Conservation (phyloP, 2,797 vertebrate species). For the Poeciliopsis gracilis region DNA sequence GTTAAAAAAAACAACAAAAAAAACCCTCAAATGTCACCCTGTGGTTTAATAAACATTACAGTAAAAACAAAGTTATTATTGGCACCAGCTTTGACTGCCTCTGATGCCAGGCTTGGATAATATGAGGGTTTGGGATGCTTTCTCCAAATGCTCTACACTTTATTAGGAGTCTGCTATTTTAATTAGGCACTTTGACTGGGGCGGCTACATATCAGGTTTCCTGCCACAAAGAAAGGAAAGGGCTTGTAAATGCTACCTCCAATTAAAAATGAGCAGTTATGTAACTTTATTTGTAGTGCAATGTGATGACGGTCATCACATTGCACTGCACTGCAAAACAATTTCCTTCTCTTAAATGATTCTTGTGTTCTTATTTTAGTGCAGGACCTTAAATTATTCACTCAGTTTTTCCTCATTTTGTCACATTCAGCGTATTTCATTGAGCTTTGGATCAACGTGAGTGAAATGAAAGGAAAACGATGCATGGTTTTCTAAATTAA, state of each 20-base stretch:
- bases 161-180: constrained; percentile 9
- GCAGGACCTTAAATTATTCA: background rate
- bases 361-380: background rate
- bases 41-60: constrained; percentile 51
- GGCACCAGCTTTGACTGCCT: constrained; percentile 30
- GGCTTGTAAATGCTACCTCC: background rate
- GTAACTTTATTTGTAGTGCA: background rate
- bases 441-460: background rate
- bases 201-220: background rate
- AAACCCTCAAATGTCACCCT: constrained; percentile 27
- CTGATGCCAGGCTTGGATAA: constrained; percentile 5
- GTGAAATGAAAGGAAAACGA: background rate
- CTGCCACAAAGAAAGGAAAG: background rate
- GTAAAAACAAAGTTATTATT: constrained; percentile 62
- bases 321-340: background rate
- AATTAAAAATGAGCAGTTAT: constrained; percentile 3
- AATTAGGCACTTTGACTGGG: background rate
- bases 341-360: background rate
- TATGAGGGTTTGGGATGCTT: background rate
- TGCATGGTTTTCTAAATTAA: background rate
- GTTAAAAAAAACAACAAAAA: constrained; percentile 13
- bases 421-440: background rate
- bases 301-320: too few relatives aligned
- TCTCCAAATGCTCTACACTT: background rate
- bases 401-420: background rate